Conservation (phyloP, 92 coral and sea anemone species). For the Pocillopora grandis region DNA sequence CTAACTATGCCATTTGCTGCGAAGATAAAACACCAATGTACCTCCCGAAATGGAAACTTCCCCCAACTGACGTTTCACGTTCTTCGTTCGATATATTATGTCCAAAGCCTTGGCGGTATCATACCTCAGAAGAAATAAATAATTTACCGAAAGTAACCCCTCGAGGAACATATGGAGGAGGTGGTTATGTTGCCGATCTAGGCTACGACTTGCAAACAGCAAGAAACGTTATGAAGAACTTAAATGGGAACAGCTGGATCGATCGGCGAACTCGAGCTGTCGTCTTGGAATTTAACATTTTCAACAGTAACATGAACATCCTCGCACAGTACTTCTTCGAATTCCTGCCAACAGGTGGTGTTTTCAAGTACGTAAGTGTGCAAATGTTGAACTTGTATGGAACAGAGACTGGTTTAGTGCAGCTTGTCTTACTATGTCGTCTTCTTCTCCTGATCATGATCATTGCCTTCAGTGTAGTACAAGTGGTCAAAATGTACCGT, state of each 20-base stretch:
- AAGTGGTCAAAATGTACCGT: conserved; percentile 42
- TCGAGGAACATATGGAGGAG: conserved; percentile 61
- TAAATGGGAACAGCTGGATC: conserved; percentile 52
- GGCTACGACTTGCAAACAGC: conserved; percentile 58
- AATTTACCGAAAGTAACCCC: conserved; percentile 48
- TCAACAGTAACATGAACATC: conserved; percentile 65
- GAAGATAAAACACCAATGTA: conserved; percentile 67
- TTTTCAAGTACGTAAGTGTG: conserved; percentile 21
- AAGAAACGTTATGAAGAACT: conserved; percentile 40
- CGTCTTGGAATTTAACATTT: conserved; percentile 49
- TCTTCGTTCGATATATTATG: conserved; percentile 37
- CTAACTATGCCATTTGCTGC: conserved; percentile 40
- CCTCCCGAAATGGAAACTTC: conserved; percentile 60
- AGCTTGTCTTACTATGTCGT: conserved; percentile 31
- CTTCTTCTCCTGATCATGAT: conserved; percentile 62
- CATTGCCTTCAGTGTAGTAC: conserved; percentile 54
- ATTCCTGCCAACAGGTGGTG: conserved; percentile 63
- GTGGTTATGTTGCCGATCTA: conserved; percentile 72
- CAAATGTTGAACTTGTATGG: conserved; percentile 31
- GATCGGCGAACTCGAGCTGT: conserved; percentile 63
- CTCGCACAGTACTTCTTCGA: conserved; percentile 62
- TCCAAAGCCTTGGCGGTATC: conserved; percentile 78
- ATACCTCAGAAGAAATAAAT: conserved; percentile 27
- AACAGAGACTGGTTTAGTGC: conserved; percentile 20
- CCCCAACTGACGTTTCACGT: neutral